phyloP scores from a whole-genome alignment of 2,113 vertebrate species.

The Percopsis transmontana region DNA sequence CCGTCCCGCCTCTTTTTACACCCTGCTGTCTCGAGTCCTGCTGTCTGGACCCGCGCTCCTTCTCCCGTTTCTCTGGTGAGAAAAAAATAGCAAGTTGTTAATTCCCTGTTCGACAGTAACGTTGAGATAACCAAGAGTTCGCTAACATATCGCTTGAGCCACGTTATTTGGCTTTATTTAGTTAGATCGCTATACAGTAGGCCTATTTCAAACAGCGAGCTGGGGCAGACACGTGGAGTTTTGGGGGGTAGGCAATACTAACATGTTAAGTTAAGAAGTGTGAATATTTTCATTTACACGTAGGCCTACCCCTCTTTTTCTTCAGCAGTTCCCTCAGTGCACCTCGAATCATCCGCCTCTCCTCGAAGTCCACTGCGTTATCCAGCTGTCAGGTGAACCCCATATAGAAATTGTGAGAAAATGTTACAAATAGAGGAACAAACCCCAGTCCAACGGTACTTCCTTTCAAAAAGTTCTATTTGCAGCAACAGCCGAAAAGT shows the following conservation, averaged over 20 bases:
- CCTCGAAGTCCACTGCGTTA: constrained; percentile 84
- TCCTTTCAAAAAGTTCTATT: not conserved
- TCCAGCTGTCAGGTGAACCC: constrained; percentile 81
- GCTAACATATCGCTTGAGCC: too few relatives aligned
- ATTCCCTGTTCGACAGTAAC: too few relatives aligned
- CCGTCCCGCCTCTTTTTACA: constrained; percentile 45
- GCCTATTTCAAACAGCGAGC: too few relatives aligned
- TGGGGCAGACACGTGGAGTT: too few relatives aligned
- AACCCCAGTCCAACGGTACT: not conserved
- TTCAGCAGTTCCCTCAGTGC: constrained; percentile 92
- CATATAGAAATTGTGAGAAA: not conserved
- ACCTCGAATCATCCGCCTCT: constrained; percentile 86
- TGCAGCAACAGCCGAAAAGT: too few relatives aligned
- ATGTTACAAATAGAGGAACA: not conserved
- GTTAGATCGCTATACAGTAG: too few relatives aligned
- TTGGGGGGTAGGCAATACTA: not conserved
- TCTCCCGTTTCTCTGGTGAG: constrained; percentile 86
- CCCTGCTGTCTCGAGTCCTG: constrained; percentile 74
- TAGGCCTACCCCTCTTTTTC: constrained; percentile 85
- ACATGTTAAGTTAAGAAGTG: too few relatives aligned
- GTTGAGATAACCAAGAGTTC: too few relatives aligned
- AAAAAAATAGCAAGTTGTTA: too few relatives aligned
- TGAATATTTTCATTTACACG: too few relatives aligned
- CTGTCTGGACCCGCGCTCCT: constrained; percentile 84
- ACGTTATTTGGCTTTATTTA: too few relatives aligned